A percentile compares a stretch with the other conserved stretches of the same genome.
phyloP scores from a whole-genome alignment of 2,113 vertebrate genomes.

The Gambusia affinis region DNA sequence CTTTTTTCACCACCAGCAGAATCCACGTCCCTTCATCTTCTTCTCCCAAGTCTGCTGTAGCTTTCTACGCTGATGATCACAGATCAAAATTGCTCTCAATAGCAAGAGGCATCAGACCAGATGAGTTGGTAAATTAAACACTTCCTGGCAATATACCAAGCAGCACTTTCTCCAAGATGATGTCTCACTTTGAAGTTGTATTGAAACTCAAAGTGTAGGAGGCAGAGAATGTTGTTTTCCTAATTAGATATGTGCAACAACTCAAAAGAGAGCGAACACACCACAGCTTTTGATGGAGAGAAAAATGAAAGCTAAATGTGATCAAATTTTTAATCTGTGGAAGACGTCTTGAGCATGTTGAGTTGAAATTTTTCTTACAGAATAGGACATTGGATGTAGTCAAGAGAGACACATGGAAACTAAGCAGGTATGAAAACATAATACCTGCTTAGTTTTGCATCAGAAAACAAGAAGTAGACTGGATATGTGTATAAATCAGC shows the following conservation, averaged over 20 bases:
- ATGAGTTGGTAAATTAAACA: constrained; percentile 33
- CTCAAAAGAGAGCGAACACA: background rate
- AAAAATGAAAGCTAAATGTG: background rate
- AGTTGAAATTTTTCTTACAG: background rate
- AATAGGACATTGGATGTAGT: no score
- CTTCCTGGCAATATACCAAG: constrained; percentile 13
- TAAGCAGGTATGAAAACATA: no score
- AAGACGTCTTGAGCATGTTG: background rate
- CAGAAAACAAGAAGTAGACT: no score
- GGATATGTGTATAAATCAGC: no score
- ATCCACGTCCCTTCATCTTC: constrained; percentile 21
- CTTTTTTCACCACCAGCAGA: constrained; percentile 18
- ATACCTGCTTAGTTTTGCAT: no score
- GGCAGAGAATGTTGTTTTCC: background rate
- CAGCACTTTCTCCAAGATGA: background rate
- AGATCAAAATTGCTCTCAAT: constrained; percentile 11
- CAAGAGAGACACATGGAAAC: no score
- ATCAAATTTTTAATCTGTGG: background rate
- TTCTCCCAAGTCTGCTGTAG: constrained; percentile 21
- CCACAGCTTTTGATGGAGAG: background rate
- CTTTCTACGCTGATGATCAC: constrained; percentile 12
- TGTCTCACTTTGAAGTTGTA: background rate
- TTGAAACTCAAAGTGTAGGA: background rate
- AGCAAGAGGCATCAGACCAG: constrained; percentile 5
- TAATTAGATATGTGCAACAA: background rate